Base-by-base conservation (phyloP, 2,888 invertebrate species). In the Diplazon laetatorius region DNA sequence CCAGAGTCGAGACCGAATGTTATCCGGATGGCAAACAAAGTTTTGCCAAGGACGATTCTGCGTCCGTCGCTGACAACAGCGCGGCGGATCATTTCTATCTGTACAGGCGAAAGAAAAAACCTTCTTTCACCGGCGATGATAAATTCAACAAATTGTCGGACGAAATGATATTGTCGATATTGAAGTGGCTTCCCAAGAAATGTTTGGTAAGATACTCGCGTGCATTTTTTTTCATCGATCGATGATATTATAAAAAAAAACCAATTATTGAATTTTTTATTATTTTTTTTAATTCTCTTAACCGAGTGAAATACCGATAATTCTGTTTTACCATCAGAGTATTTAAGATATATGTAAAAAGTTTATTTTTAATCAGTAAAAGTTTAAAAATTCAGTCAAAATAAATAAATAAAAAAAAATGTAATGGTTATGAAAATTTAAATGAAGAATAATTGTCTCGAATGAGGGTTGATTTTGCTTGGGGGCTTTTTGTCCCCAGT, bases 101-200 rank as follows among this genome's bases (percentile, higher is more conserved):
- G 52, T 86, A 81, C 44, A 85, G 88, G 82, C 86, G 88, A 82
- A 91, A 81, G 87, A 91, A 85, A 86, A 92, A 57, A 86, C 85
- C 78, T 87, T 92, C 85, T 84, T 86, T 88, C 76, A 88, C 73
- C 86, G 91, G 92, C 82, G 89, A 90, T 92, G 95, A 96, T 90
- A 93, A 95, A 57, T 97, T 97, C 91, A 92, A 93, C 16, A 91
- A 92, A 5, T 91, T 98, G 8, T 97, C 97, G 0, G 97, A 98
- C 91, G 98, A 98, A 91, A 94, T 98, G 85, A 93, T 98, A 50
- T 92, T 98, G 20, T 93, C 94, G 81, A 95, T 98, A 66, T 95
- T 98, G 85, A 93, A 94, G 80, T 96, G 95, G 95, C 92, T 98
- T 66, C 96, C 97, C 0, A 97, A 97, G 87, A 92, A 94, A 78